These are phyloP conservation scores for Sesia apiformis DNA, from an alignment of 2,888 invertebrate species.

Conservation along the genomic window DNA sequence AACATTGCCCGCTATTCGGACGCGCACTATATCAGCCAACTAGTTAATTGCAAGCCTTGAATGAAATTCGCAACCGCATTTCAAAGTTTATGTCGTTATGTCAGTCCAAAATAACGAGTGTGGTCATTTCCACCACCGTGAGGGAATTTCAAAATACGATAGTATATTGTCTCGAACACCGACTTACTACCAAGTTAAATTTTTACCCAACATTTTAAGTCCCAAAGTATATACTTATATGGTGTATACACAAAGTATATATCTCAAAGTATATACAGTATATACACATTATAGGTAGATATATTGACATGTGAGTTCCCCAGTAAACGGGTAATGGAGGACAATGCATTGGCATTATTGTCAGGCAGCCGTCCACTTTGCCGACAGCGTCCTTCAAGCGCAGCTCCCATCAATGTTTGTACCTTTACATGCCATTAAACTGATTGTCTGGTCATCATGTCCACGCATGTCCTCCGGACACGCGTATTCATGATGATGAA, in stretches of 20 bases:
- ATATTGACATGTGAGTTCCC: no score
- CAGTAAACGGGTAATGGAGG: no score
- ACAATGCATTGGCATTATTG: constrained; percentile 2
- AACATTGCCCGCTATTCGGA: constrained; percentile 36
- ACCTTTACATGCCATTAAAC: constrained; percentile 30
- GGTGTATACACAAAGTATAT: no score
- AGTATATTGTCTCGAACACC: background rate
- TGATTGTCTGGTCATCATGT: constrained; percentile 37
- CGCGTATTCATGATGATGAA: constrained; percentile 1
- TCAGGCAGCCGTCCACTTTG: constrained; percentile 8
- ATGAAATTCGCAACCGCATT: constrained; percentile 63
- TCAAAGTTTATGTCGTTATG: constrained; percentile 60
- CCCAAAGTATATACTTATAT: no score
- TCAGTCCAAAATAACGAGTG: constrained; percentile 54
- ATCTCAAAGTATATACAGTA: no score
- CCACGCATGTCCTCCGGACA: constrained; percentile 12
- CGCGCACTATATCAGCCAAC: constrained; percentile 57
- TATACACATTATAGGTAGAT: no score
- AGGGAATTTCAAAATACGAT: background rate
- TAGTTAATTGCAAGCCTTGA: constrained; percentile 64
- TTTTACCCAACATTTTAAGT: no score
- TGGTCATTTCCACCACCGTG: constrained; percentile 16
- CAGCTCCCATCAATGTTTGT: constrained; percentile 22
- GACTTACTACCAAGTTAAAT: no score
- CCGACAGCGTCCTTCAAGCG: constrained; percentile 24